phyloP scores from a whole-genome alignment of 2,888 invertebrate genomes.

The Terebella lapidaria region DNA sequence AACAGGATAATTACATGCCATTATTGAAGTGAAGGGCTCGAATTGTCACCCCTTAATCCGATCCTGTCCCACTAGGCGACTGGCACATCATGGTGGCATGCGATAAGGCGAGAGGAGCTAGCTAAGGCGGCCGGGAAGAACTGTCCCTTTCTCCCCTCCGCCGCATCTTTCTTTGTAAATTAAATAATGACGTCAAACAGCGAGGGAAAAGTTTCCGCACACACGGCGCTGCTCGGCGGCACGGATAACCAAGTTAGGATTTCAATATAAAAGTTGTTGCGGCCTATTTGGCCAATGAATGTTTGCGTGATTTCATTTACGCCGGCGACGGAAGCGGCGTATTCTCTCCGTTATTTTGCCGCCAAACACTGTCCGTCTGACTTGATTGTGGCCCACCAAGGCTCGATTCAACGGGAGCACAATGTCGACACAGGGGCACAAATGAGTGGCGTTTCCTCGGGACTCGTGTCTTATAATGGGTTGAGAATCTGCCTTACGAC shows the following conservation, averaged over 20 bases:
- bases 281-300: neutral
- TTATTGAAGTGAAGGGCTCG: neutral
- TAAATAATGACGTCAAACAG: neutral
- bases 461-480: too few species aligned
- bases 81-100: neutral
- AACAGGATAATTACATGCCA: neutral
- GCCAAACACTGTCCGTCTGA: too few species aligned
- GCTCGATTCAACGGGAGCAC: too few species aligned
- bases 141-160: too few species aligned
- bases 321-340: neutral
- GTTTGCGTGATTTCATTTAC: neutral
- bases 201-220: neutral
- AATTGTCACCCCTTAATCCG: neutral
- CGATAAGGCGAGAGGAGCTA: too few species aligned
- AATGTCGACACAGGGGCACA: neutral
- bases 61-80: neutral
- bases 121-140: too few species aligned
- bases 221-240: neutral
- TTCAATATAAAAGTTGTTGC: neutral
- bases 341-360: too few species aligned
- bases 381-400: too few species aligned
- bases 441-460: too few species aligned
- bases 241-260: neutral
- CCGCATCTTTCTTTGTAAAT: too few species aligned
- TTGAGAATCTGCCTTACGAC: too few species aligned